Base-by-base conservation (phyloP, 2,888 invertebrate species). In the Parnassius glacialis region DNA sequence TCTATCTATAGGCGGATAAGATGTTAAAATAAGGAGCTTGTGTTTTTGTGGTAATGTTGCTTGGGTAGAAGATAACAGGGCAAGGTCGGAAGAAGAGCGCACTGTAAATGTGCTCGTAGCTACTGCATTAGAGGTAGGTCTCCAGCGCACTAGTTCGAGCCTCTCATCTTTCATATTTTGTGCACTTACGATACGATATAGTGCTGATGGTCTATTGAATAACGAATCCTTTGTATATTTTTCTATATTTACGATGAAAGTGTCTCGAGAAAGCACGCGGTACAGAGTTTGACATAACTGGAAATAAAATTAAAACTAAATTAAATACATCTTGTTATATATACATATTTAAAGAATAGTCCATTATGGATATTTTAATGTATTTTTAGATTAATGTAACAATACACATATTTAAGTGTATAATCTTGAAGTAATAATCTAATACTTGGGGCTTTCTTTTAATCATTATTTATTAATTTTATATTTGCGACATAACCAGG, bases 1-100 rank as follows among this genome's bases (percentile, higher is more conserved):
- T n/a, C 73, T 75, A 44, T 67, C 57, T 20, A 71, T 65, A 25
- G 75, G 64, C n/a, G 80, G 81, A 58, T 78, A 75, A 9, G 70
- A 64, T 0, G 79, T 67, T 0, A 80, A 61, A 1, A 81, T 67
- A 7, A 78, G 59, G 0, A 81, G 56, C 43, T 73, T 76, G 45
- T 78, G 78, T 48, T 67, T 48, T 3, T 65, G 61, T 7, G 72
- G 70, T 5, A 81, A 57, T 13, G 67, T 63, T 12, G 68, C 64
- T 57, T 72, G 66, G 2, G 74, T 67, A 10, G 70, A 67, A 11
- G 64, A 63, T 1, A 80, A 61, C 10, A 73, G 54, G 43, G 64
- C 58, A 0, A 80, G 56, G 57, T 81, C 79, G 11, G 73, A 72
- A 44, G 61, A 47, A 0, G 69, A 69, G 16, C 72, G 70, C 0